phyloP scores from a whole-genome alignment of 2,113 vertebrate species.

The Xyrauchen texanus region DNA sequence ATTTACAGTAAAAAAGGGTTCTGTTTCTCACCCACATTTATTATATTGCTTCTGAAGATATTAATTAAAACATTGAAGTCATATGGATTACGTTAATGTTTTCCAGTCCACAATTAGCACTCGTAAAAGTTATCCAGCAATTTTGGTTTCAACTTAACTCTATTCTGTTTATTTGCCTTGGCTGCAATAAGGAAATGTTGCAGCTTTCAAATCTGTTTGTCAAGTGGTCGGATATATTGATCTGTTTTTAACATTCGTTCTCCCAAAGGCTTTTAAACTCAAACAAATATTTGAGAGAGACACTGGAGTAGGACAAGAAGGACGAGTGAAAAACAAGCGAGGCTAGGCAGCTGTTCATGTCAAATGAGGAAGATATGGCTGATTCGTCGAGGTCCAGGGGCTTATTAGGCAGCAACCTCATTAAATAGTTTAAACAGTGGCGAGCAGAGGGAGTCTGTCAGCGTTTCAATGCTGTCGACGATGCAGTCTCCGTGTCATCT shows the following conservation, averaged over 20 bases:
- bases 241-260: slow-evolving; percentile 11
- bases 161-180: neutral
- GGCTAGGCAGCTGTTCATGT: neutral
- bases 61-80: no score
- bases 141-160: neutral
- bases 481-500: slow-evolving; percentile 24
- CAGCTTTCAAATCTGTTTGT: neutral
- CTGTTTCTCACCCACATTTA: no score
- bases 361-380: slow-evolving; percentile 27
- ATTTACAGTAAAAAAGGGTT: no score
- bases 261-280: neutral
- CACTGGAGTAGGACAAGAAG: neutral
- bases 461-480: slow-evolving; percentile 26
- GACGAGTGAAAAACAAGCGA: neutral
- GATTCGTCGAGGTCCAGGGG: slow-evolving; percentile 33
- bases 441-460: slow-evolving; percentile 41
- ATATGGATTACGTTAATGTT: no score
- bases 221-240: neutral
- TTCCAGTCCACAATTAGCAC: no score
- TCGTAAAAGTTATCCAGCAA: neutral
- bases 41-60: no score
- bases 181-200: neutral
- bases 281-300: neutral
- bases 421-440: slow-evolving; percentile 47
- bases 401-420: slow-evolving; percentile 51